phyloP scores from a whole-genome alignment of 2,888 invertebrate species.

The Dryobotodes eremita region DNA sequence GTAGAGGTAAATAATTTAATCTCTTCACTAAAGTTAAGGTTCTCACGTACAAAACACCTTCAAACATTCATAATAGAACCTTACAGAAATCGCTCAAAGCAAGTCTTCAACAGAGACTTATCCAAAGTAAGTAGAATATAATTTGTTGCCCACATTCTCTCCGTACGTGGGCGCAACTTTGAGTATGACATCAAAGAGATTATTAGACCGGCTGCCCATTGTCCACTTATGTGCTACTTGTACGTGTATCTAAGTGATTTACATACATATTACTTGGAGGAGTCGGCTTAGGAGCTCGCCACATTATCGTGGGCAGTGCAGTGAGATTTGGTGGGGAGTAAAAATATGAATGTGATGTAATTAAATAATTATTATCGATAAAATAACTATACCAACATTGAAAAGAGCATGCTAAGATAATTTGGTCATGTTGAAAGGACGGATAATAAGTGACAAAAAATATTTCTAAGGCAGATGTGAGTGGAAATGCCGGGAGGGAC shows the following conservation, averaged over 20 bases:
- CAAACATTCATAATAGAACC: conserved; percentile 4
- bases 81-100: conserved; percentile 39
- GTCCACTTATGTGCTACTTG: conserved; percentile 51
- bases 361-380: not conserved
- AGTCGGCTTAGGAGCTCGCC: conserved; percentile 16
- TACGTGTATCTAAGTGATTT: conserved; percentile 49
- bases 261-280: conserved; percentile 54
- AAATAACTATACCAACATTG: not conserved
- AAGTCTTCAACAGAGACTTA: conserved; percentile 18
- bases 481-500: no score
- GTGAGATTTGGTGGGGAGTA: not conserved
- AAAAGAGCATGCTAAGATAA: no score
- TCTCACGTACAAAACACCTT: not conserved
- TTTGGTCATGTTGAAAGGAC: no score
- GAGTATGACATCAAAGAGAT: conserved; percentile 62
- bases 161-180: conserved; percentile 35
- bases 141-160: conserved; percentile 51
- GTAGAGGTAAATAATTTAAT: not conserved
- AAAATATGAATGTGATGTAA: not conserved
- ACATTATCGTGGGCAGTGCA: conserved; percentile 22
- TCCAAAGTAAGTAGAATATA: conserved; percentile 39
- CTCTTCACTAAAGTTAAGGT: not conserved
- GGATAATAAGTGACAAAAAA: no score
- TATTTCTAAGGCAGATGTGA: no score
- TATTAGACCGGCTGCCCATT: conserved; percentile 57